Evolutionary conservation across 2,113 vertebrate species (phyloP), one percentile per base, ranked within the genome.

Genomic region (Epinephelus moara): DNA sequence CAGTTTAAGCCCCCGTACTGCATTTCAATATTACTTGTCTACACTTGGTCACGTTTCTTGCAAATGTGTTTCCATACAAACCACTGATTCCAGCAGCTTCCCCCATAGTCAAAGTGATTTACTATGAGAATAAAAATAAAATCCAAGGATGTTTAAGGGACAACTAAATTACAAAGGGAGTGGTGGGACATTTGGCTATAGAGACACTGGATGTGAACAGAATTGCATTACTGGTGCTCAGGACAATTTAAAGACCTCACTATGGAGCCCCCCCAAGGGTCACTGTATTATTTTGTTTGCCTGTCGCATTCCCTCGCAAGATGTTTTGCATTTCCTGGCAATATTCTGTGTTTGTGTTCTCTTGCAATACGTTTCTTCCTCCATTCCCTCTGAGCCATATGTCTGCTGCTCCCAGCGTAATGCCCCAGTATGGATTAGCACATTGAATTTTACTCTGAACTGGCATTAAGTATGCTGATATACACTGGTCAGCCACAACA

Each of bases 21-120:
- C 62, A 77, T 74, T 64, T 71, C 49, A 80, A 70, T 82, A 55
- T 61, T 30, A 52, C 62, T 59, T 17, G 17, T 67, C 69, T 76
- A 19, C 52, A 70, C 59, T 56, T 57, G 40, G 42, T 0, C 5
- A 30, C 17, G 23, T 47, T 53, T 67, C 70, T 83, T 68, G 52
- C 11, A 68, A 84, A 66, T 49, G 52, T 6, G 17, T 40, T 59
- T 71, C 25, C 21, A 55, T 63, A 53, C 55, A 60, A 82, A 85
- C 50, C 52, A 77, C 30, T 49, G 47, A 59, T 70, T 74, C 56
- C 17, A 59, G 53, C 33, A 57, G 50, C 40, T 53, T 33, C 19
- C 14, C 10, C 17, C 45, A 19, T 9, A 37, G 56, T 47, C 15
- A 21, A 19, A 21, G 57, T 49, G 6, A 3, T 50, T 68, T n/a